These are phyloP conservation scores for Lampris megalopsis DNA, from an alignment of 2,113 vertebrate species.

Conservation along the genomic window DNA sequence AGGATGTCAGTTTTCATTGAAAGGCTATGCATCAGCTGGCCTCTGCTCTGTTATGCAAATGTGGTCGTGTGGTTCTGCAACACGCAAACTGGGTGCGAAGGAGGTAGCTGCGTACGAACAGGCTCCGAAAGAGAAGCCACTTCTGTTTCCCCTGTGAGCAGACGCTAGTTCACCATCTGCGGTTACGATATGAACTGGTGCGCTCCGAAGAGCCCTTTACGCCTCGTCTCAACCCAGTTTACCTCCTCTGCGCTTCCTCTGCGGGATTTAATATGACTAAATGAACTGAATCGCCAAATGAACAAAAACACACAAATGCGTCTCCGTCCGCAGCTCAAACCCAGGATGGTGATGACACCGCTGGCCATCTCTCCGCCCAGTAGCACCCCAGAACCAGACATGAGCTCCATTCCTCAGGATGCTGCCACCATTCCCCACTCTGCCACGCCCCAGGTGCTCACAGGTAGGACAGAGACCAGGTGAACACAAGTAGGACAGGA, in stretches of 20 bases:
- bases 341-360: constrained; percentile 92
- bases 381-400: constrained; percentile 92
- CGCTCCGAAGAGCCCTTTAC: too few relatives aligned
- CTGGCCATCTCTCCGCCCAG: constrained; percentile 91
- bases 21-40: constrained; percentile 32
- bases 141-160: not conserved
- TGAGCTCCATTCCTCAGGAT: constrained; percentile 95
- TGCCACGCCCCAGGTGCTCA: constrained; percentile 88
- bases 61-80: not conserved
- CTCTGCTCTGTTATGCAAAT: constrained; percentile 28
- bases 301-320: constrained; percentile 3
- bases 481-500: not conserved
- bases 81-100: too few relatives aligned
- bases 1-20: constrained; percentile 30
- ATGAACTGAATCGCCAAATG: constrained; percentile 15
- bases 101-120: not conserved
- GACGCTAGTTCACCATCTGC: too few relatives aligned
- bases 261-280: not conserved
- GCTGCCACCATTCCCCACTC: constrained; percentile 91
- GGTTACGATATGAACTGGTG: too few relatives aligned
- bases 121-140: not conserved
- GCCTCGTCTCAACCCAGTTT: too few relatives aligned
- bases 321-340: constrained; percentile 88
- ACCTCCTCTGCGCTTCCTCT: too few relatives aligned
- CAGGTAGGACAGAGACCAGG: constrained; percentile 81